These are phyloP conservation scores for Phoenicopterus ruber DNA, from an alignment of 2,113 vertebrate species.

Conservation along the genomic window DNA sequence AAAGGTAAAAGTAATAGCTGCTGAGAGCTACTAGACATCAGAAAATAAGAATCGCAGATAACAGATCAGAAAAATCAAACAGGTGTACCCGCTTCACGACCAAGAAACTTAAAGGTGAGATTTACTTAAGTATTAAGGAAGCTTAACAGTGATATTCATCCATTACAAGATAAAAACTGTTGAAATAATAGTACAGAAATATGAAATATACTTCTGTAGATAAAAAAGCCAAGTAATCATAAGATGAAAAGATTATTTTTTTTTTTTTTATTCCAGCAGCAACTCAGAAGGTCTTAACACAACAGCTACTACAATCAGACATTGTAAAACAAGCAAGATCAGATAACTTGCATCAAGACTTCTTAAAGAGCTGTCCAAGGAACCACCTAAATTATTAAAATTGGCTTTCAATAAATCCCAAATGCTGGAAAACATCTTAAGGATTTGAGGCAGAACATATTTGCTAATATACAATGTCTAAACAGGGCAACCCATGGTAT, in stretches of 20 bases:
- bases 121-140: not conserved
- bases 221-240: not conserved
- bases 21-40: not conserved
- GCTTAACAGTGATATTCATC: not conserved
- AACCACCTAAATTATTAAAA: not conserved
- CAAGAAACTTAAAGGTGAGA: not conserved
- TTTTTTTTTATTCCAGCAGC: not conserved
- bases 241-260: not conserved
- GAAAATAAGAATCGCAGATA: not conserved
- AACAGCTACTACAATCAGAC: not conserved
- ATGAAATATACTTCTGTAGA: not conserved
- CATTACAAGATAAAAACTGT: not conserved
- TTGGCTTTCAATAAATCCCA: not conserved
- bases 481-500: not conserved
- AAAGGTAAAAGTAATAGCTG: not conserved
- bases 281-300: not conserved
- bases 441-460: not conserved
- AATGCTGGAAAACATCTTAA: not conserved
- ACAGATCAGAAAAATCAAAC: not conserved
- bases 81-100: accelerated
- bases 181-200: not conserved
- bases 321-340: not conserved
- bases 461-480: not conserved
- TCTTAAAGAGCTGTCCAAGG: not conserved
- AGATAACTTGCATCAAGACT: not conserved